A percentile compares a stretch with the other conserved stretches of the same genome.
Conservation (phyloP, 2,797 vertebrate genomes). For the Discoglossus pictus region DNA sequence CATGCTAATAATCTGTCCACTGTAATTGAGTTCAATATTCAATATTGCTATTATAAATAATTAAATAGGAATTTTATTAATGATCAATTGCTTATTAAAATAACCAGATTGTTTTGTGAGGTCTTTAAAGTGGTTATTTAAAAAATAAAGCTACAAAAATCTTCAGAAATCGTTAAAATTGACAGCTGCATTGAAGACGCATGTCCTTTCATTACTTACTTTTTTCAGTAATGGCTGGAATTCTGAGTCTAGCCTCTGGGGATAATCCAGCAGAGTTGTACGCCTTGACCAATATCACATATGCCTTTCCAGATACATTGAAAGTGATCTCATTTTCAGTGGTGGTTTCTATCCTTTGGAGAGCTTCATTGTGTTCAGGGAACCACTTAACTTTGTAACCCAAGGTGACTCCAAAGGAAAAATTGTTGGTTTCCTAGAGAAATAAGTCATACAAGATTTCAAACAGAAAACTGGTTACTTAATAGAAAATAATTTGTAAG, state of each 20-base stretch:
- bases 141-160: too few relatives aligned
- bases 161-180: too few relatives aligned
- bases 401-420: slow-evolving; percentile 53
- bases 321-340: slow-evolving; percentile 46
- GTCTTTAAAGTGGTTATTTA: too few relatives aligned
- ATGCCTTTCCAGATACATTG: slow-evolving; percentile 54
- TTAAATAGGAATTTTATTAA: too few relatives aligned
- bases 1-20: too few relatives aligned
- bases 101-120: too few relatives aligned
- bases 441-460: not conserved
- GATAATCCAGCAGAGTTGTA: slow-evolving; percentile 66
- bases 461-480: slow-evolving; percentile 39
- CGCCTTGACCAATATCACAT: slow-evolving; percentile 59
- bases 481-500: not conserved
- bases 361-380: slow-evolving; percentile 53
- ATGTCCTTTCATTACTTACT: slow-evolving; percentile 38
- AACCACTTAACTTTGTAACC: slow-evolving; percentile 66
- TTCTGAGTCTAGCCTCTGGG: slow-evolving; percentile 61
- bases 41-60: too few relatives aligned
- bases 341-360: slow-evolving; percentile 37
- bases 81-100: too few relatives aligned
- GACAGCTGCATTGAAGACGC: too few relatives aligned
- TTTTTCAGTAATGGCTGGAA: slow-evolving; percentile 65
- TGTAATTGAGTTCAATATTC: too few relatives aligned
- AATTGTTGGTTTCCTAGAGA: slow-evolving; percentile 21